These are phyloP conservation scores for Larimichthys polyactis DNA, from an alignment of 2,113 vertebrate genomes.

Conservation along the genomic window DNA sequence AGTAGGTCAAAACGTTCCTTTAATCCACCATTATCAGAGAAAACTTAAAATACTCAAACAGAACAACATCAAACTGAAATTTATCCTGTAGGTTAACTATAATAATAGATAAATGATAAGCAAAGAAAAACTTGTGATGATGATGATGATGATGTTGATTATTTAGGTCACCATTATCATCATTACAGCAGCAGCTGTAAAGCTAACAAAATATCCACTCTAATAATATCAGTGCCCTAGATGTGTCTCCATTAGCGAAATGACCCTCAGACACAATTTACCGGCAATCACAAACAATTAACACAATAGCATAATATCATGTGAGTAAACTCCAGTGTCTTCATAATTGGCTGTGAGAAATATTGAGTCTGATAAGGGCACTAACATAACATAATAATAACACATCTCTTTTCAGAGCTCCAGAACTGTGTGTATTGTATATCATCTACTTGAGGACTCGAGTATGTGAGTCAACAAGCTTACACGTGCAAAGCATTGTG, in stretches of 20 bases:
- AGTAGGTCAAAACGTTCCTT: background rate
- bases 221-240: constrained; percentile 20
- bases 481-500: background rate
- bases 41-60: background rate
- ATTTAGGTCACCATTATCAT: background rate
- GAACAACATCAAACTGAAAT: background rate
- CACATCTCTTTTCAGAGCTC: constrained; percentile 23
- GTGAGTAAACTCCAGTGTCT: background rate
- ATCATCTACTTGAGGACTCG: constrained; percentile 17
- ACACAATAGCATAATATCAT: background rate
- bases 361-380: constrained; percentile 5
- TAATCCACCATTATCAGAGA: background rate
- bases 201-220: background rate
- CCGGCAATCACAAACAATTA: constrained; percentile 31
- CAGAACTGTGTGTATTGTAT: constrained; percentile 6
- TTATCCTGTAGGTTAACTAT: background rate
- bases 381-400: background rate
- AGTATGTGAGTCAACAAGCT: constrained; percentile 38
- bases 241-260: constrained; percentile 31
- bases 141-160: background rate
- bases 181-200: background rate
- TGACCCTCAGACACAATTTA: constrained; percentile 20
- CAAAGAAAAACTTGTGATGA: background rate
- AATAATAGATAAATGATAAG: background rate
- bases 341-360: background rate